Percentiles rank a stretch among this genome's conserved stretches.
These are phyloP conservation scores for Chromis chromis DNA, from an alignment of 2,797 vertebrate species.

Conservation along the genomic window DNA sequence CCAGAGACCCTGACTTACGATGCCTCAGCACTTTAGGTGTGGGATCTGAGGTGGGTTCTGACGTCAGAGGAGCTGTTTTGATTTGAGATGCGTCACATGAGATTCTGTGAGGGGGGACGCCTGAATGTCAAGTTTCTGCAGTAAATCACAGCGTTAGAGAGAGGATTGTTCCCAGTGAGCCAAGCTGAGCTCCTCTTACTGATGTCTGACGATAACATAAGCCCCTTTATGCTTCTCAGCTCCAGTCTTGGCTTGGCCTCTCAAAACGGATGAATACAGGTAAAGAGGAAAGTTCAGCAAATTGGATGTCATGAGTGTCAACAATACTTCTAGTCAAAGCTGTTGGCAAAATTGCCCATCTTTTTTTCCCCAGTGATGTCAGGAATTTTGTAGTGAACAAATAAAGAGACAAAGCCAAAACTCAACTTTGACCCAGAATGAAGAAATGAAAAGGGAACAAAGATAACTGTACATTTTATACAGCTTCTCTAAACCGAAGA, in stretches of 20 bases:
- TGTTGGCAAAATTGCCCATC: background rate
- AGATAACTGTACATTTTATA: no score
- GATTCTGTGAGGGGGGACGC: constrained; percentile 18
- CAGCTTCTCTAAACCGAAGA: no score
- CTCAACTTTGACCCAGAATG: no score
- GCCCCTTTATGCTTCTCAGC: constrained; percentile 22
- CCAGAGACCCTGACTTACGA: constrained; percentile 38
- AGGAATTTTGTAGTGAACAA: background rate
- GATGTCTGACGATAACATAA: constrained; percentile 20
- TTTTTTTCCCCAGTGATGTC: background rate
- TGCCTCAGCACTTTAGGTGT: constrained; percentile 60
- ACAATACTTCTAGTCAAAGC: background rate
- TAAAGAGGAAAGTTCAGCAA: background rate
- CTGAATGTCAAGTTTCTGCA: constrained; percentile 25
- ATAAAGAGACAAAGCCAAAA: background rate
- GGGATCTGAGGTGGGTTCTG: constrained; percentile 59
- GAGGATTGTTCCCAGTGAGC: constrained; percentile 4
- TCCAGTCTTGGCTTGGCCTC: background rate
- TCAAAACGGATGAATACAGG: background rate
- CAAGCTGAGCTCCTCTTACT: background rate
- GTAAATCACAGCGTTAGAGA: constrained; percentile 14
- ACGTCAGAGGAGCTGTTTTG: constrained; percentile 44
- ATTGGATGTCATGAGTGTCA: background rate
- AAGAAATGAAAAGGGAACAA: background rate
- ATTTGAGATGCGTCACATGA: constrained; percentile 25